Base-by-base conservation (phyloP, 2,113 vertebrate species). In the Semicossyphus pulcher region DNA sequence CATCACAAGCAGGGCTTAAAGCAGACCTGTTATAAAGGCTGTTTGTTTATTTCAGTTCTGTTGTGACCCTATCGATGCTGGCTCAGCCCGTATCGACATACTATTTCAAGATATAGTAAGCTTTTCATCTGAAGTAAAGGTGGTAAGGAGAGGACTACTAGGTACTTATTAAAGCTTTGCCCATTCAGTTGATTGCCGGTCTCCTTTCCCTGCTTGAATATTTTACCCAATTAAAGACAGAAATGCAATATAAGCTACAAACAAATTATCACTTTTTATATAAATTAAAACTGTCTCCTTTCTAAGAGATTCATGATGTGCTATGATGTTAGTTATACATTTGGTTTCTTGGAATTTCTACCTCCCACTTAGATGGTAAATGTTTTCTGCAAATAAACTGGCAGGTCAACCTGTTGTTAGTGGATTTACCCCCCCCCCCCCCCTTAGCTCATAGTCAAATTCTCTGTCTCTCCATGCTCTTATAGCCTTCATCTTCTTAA, bases 401-500 rank as follows among this genome's bases (percentile, higher is more conserved):
- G 12, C 21, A 42, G 51, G 34, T 54, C 16, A 42, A 21, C 14
- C 23, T 62, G 42, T 62, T 76, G 71, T 74, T 16, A 28, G 42
- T 5, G 7, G 49, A 4, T 47, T 76, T 70, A 52, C 10, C 54
- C n/a, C 18, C 16, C 34, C 44, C 10, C 54, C n/a, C 18, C 16
- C 34, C 44, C 63, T 58, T 10, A 44, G 29, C 37, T 26, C 25
- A 49, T 18, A 51, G 44, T 49, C 23, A 54, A 41, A 68, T 63
- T 51, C 42, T 72, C 15, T 78, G 67, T 79, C 59, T 39, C 57
- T 60, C 18, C 25, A 3, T 60, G 36, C 44, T 77, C 72, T 47
- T 69, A 74, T 23, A 56, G 67, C 48, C 60, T 45, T 72, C 63
- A 78, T 84, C 72, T 62, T 80, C 63, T 72, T 76, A 81, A 87